Evolutionary conservation across 2,113 vertebrate species (phyloP), one percentile per base, ranked within the genome.

Genomic region (Arenaria interpres): DNA sequence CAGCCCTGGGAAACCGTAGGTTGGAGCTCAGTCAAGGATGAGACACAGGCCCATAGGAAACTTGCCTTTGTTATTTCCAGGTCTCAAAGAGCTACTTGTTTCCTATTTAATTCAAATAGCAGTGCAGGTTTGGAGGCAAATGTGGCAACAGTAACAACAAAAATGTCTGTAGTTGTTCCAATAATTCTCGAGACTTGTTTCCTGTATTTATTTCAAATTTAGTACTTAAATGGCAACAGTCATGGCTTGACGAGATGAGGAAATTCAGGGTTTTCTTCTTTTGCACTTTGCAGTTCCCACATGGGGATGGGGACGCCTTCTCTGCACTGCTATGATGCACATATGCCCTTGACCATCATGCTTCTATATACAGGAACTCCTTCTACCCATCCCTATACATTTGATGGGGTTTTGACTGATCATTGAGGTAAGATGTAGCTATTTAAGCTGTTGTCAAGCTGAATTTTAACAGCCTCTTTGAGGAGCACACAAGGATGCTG

Each of bases 141-240:
- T 28, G 69, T 87, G 84, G 76, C 64, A 94, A 72, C 48, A 32
- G 48, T 25, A 80, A 56, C 43, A 73, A 63, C 41, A 59, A 75
- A 43, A 91, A 39, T 6, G 25, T 86, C 45, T 93, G 67, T 90
- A 83, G 28, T 79, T 46, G 39, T 91, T 94, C 88, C 95, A 96
- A 56, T 63, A 93, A 57, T 77, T 94, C 90, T 94, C 74, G 83
- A 63, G 83, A 59, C 79, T 95, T 39, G 12, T 80, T 96, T 96
- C 90, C 90, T 88, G 75, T 82, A 86, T 93, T 95, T 93, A 79
- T 96, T 96, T 91, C 25, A 63, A 23, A 73, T 90, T 80, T 95
- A 83, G 33, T 80, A 66, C 71, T 91, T 80, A 66, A 69, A 85
- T 73, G 71, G 22, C 53, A 73, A 54, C 21, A 73, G 59, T 77